Conservation (phyloP, 2,113 vertebrate species). For the Actinemys pallida region DNA sequence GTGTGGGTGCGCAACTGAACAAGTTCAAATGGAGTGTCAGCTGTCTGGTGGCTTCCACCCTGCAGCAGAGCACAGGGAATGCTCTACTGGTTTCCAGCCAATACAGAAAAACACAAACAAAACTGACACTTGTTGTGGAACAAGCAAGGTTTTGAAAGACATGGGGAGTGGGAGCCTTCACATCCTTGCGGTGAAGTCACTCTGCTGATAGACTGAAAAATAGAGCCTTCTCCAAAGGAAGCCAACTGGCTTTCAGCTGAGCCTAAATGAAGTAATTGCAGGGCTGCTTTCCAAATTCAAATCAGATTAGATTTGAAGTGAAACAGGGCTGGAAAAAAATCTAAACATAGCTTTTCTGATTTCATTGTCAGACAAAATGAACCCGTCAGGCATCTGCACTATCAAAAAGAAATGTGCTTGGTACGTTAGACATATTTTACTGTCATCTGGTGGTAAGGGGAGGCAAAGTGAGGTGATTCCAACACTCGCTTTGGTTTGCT, state of each 20-base stretch:
- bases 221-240: conserved; percentile 48
- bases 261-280: conserved; percentile 77
- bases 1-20: background rate
- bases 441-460: background rate
- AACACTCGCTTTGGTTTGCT: background rate
- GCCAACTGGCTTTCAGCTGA: conserved; percentile 42
- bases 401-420: conserved; percentile 18
- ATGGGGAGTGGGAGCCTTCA: background rate
- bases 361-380: conserved; percentile 56
- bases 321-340: conserved; percentile 74
- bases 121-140: conserved; percentile 9
- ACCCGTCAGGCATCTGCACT: conserved; percentile 22
- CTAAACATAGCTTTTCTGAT: conserved; percentile 73
- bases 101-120: background rate
- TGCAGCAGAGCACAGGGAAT: background rate
- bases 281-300: conserved; percentile 75
- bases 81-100: background rate
- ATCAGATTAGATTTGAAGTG: conserved; percentile 79
- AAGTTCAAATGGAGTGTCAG: background rate
- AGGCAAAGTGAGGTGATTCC: background rate
- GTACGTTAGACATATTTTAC: background rate
- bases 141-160: background rate
- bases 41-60: background rate
- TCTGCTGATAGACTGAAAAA: conserved; percentile 46
- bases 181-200: background rate